Percentiles rank a stretch among this genome's conserved stretches.
phyloP scores from a whole-genome alignment of 2,888 invertebrate genomes.

The Erynnis tages region DNA sequence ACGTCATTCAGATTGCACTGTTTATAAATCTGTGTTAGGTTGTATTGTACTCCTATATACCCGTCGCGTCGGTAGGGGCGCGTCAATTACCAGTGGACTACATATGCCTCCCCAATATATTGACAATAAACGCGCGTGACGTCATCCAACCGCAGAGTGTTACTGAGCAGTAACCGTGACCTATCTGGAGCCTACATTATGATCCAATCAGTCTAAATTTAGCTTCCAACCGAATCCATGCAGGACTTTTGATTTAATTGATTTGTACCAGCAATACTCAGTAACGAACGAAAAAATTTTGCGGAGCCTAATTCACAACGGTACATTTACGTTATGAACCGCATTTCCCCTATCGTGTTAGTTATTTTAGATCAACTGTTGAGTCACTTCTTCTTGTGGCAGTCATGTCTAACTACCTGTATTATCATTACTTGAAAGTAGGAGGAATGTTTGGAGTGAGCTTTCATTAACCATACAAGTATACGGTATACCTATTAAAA shows the following conservation, averaged over 20 bases:
- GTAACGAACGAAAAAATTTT: background rate
- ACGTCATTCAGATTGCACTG: conserved; percentile 17
- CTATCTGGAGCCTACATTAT: conserved; percentile 11
- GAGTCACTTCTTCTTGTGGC: too few species aligned
- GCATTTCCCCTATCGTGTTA: too few species aligned
- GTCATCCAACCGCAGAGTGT: conserved; percentile 7
- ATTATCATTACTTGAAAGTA: too few species aligned
- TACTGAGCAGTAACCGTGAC: conserved; percentile 12
- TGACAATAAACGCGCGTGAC: conserved; percentile 19
- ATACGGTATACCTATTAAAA: conserved; percentile 1
- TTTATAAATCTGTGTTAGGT: background rate
- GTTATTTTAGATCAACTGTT: too few species aligned
- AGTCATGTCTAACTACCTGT: too few species aligned
- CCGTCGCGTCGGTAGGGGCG: conserved; percentile 6
- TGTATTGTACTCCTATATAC: background rate
- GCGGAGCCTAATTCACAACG: too few species aligned
- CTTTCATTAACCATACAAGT: conserved; percentile 2
- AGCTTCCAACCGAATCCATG: background rate
- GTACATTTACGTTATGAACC: too few species aligned
- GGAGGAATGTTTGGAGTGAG: background rate
- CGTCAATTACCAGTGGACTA: conserved; percentile 16
- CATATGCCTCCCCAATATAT: conserved; percentile 10
- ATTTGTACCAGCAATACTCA: background rate
- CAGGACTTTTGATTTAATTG: background rate
- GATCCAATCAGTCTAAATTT: conserved; percentile 6